Evolutionary conservation across 2,888 invertebrate species (phyloP).

Genomic region (Baronia brevicornis): DNA sequence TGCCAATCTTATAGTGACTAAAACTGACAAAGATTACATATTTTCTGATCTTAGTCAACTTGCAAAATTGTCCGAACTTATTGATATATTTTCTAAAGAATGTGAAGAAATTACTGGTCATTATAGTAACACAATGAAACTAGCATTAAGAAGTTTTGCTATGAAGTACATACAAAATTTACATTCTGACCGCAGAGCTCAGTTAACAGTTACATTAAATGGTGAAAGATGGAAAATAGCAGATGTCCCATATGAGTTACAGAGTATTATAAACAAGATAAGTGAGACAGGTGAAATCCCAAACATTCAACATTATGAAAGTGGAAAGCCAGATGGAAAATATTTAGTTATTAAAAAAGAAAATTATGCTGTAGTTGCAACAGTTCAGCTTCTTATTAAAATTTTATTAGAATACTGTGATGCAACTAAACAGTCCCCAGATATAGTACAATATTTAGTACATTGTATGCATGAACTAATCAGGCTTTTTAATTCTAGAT

Average conservation of each 20-base stretch:
- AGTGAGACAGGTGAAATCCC: slow-evolving; percentile 71
- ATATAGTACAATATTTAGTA: slow-evolving; percentile 86
- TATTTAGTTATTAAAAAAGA: slow-evolving; percentile 80
- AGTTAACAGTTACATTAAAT: slow-evolving; percentile 89
- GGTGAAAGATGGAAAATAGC: slow-evolving; percentile 95
- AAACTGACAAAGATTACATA: slow-evolving; percentile 80
- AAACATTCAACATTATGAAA: slow-evolving; percentile 40
- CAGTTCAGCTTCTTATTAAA: slow-evolving; percentile 90
- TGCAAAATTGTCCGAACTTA: slow-evolving; percentile 82
- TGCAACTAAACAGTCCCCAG: slow-evolving; percentile 84
- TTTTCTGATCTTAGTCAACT: slow-evolving; percentile 85
- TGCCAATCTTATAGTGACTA: slow-evolving; percentile 89
- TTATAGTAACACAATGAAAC: slow-evolving; percentile 85
- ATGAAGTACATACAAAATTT: slow-evolving; percentile 93
- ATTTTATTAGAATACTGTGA: slow-evolving; percentile 95
- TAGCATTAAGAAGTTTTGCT: slow-evolving; percentile 90
- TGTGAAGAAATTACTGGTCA: slow-evolving; percentile 85
- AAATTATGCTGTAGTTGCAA: slow-evolving; percentile 85
- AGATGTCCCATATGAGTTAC: slow-evolving; percentile 92
- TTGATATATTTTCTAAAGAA: slow-evolving; percentile 85
- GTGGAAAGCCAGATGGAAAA: slow-evolving; percentile 66
- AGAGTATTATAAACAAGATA: slow-evolving; percentile 86
- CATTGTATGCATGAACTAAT: slow-evolving; percentile 91
- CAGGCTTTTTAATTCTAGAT: slow-evolving; percentile 89
- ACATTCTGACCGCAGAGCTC: slow-evolving; percentile 90